Conservation (phyloP, 2,113 vertebrate species). For the Silurus asotus region DNA sequence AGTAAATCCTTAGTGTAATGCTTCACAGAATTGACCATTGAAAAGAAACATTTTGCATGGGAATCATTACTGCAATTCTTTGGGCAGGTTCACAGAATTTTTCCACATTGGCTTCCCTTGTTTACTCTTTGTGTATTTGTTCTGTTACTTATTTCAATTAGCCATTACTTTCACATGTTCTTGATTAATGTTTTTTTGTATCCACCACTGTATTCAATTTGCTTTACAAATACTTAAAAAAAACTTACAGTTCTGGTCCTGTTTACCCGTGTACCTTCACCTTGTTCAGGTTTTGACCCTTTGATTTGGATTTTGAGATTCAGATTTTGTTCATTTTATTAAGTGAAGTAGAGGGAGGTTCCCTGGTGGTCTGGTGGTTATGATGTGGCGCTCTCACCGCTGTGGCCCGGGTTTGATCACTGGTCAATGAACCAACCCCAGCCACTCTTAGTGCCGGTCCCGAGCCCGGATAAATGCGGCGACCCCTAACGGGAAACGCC, state of each 20-base stretch:
- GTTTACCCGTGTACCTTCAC: background rate
- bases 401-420: too few species aligned
- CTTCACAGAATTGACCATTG: background rate
- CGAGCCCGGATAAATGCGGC: too few species aligned
- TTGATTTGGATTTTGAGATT: background rate
- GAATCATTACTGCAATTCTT: background rate
- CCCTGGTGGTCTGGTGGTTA: too few species aligned
- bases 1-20: conserved; percentile 15
- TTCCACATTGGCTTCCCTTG: background rate
- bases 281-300: background rate
- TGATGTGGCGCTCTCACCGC: too few species aligned
- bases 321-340: background rate
- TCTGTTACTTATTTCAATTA: background rate
- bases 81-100: background rate
- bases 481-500: too few species aligned
- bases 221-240: background rate
- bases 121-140: background rate
- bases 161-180: background rate
- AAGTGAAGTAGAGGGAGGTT: background rate
- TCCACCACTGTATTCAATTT: background rate
- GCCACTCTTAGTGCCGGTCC: too few species aligned
- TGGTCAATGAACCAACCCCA: too few species aligned
- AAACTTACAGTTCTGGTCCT: background rate
- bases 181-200: background rate
- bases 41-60: background rate